Conservation (phyloP, 2,888 invertebrate genomes). For the Drosophila pseudotalamancana region DNA sequence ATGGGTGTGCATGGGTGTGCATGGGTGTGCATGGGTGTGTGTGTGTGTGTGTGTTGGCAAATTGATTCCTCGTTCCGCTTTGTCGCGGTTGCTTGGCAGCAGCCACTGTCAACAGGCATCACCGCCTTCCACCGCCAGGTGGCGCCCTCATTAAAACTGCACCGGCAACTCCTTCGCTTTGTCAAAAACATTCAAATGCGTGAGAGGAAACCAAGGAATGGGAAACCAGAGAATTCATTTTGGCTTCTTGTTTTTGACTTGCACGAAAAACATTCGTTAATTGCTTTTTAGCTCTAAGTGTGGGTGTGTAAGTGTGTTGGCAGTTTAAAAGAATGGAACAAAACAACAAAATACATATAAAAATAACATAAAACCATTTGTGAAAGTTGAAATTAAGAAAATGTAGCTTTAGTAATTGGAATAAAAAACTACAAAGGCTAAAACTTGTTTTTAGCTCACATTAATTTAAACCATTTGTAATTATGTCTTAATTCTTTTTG, state of each 20-base stretch:
- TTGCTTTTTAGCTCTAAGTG: conserved; percentile 54
- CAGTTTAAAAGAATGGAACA: too few species aligned
- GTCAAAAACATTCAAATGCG: conserved; percentile 62
- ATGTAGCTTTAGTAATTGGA: too few species aligned
- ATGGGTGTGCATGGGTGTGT: background rate
- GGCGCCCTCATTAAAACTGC: conserved; percentile 71
- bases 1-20: too few species aligned
- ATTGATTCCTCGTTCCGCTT: conserved; percentile 63
- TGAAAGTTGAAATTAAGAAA: background rate
- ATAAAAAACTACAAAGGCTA: too few species aligned
- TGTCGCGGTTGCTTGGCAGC: conserved; percentile 66
- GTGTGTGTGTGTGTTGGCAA: conserved; percentile 38
- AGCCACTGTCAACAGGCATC: conserved; percentile 41
- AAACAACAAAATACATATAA: background rate
- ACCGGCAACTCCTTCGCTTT: conserved; percentile 44
- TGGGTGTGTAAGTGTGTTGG: background rate
- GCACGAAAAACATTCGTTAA: conserved; percentile 63
- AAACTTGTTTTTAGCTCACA: too few species aligned
- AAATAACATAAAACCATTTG: too few species aligned
- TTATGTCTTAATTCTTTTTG: background rate
- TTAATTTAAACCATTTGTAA: too few species aligned
- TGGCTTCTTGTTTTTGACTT: conserved; percentile 42
- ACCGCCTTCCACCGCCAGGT: conserved; percentile 53
- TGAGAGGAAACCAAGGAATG: background rate
- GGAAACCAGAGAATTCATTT: conserved; percentile 9